Percentiles rank a stretch among this genome's conserved stretches.
These are phyloP conservation scores for Alcedo atthis DNA, from an alignment of 2,797 vertebrate genomes.

Conservation along the genomic window DNA sequence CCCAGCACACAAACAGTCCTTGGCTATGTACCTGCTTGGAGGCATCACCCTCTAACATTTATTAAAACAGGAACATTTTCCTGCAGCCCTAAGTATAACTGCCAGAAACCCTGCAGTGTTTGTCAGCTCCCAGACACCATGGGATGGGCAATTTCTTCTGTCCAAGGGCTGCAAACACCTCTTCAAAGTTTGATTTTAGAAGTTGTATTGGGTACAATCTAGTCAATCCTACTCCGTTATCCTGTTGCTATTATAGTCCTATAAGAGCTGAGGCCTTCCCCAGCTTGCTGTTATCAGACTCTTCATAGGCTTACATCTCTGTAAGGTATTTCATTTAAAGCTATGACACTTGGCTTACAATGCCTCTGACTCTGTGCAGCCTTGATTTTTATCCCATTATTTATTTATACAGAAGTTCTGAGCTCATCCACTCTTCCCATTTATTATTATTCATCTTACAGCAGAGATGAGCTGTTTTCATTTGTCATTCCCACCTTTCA, in stretches of 20 bases:
- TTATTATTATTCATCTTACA: background rate
- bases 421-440: background rate
- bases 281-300: background rate
- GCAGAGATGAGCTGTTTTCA: background rate
- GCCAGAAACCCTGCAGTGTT: background rate
- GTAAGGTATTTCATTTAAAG: background rate
- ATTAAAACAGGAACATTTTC: background rate
- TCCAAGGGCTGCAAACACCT: background rate
- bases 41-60: accelerated
- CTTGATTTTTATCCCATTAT: background rate
- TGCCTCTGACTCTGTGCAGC: background rate
- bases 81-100: background rate
- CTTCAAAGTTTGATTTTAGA: background rate
- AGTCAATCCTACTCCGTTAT: background rate
- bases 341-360: background rate
- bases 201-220: background rate
- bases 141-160: background rate
- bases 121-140: background rate
- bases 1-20: background rate
- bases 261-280: background rate
- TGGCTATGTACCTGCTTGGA: background rate
- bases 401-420: background rate
- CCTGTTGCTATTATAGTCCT: background rate
- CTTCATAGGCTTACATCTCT: background rate
- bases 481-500: background rate